These are phyloP conservation scores for Sardinella longiceps DNA, from an alignment of 2,797 vertebrate species.

Conservation along the genomic window DNA sequence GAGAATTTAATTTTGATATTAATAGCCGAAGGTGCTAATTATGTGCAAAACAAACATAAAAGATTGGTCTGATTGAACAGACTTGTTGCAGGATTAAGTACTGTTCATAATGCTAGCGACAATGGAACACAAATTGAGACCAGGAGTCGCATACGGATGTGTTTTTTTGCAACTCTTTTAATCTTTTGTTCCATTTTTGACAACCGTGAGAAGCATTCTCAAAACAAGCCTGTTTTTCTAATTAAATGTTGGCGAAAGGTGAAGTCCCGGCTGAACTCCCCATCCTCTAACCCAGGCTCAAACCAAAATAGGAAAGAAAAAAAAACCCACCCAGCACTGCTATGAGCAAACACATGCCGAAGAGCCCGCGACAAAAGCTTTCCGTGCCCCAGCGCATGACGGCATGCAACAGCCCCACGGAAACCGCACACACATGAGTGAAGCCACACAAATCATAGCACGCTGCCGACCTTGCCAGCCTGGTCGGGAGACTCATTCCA, in stretches of 20 bases:
- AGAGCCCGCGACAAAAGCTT: slow-evolving; percentile 64
- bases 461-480: slow-evolving; percentile 55
- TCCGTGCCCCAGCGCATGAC: slow-evolving; percentile 64
- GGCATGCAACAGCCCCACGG: slow-evolving; percentile 60
- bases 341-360: slow-evolving; percentile 55
- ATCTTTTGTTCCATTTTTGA: background rate
- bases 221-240: slow-evolving; percentile 66
- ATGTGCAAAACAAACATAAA: slow-evolving; percentile 24
- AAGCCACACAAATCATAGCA: slow-evolving; percentile 53
- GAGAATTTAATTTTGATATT: background rate
- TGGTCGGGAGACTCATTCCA: slow-evolving; percentile 43
- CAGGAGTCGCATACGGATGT: background rate
- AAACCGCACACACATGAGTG: slow-evolving; percentile 71
- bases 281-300: slow-evolving; percentile 45
- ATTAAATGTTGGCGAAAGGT: slow-evolving; percentile 64
- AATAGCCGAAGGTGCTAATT: slow-evolving; percentile 12
- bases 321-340: slow-evolving; percentile 47
- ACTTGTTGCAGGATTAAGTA: background rate
- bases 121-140: slow-evolving; percentile 4
- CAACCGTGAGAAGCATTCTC: slow-evolving; percentile 63
- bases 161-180: background rate
- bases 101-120: background rate
- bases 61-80: slow-evolving; percentile 10
- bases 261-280: slow-evolving; percentile 59
- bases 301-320: slow-evolving; percentile 60